Conservation (phyloP, 2,888 invertebrate species). For the Polymixis lichenea region DNA sequence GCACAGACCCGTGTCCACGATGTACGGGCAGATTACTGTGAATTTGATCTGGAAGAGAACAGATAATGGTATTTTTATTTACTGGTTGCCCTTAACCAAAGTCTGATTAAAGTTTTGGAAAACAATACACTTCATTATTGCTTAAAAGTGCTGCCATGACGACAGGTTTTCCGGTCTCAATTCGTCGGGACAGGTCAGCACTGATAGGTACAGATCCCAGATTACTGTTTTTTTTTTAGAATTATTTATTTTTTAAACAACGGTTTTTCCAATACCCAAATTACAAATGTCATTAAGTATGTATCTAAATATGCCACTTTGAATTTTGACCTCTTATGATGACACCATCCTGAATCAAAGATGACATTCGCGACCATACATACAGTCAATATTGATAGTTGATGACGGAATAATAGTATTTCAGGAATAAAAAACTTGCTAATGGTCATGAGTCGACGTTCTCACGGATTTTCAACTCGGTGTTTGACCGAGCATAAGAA, state of each 20-base stretch:
- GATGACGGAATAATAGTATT: background rate
- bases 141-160: background rate
- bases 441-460: background rate
- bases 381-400: background rate
- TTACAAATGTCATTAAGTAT: background rate
- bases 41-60: conserved; percentile 91
- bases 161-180: background rate
- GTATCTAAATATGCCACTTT: background rate
- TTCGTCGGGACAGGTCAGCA: too few species aligned
- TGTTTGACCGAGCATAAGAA: too few species aligned
- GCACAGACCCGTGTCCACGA: conserved; percentile 96
- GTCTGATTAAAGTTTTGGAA: background rate
- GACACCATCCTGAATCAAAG: background rate
- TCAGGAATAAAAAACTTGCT: background rate
- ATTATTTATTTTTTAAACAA: too few species aligned
- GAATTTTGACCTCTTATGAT: background rate
- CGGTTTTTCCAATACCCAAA: background rate
- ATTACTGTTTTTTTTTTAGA: too few species aligned
- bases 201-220: too few species aligned
- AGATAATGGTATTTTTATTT: background rate
- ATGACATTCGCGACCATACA: background rate
- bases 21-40: conserved; percentile 96
- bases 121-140: background rate
- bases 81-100: background rate
- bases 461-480: background rate